Evolutionary conservation across 2,888 invertebrate genomes (phyloP), one percentile per base, ranked within the genome.

Genomic region (Leptinotarsa haldemani): DNA sequence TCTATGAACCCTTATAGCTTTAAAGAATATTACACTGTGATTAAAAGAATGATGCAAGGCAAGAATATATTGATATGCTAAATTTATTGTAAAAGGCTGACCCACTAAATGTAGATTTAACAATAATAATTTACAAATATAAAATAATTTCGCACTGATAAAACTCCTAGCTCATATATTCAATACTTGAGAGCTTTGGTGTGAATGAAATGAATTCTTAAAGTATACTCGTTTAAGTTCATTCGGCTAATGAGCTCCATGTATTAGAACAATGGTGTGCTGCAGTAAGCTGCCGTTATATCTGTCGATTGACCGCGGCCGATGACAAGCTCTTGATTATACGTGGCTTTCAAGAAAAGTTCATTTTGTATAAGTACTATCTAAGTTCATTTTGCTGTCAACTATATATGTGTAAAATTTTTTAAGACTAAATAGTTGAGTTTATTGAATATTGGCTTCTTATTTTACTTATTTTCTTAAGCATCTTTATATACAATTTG

Each of bases 261-360:
- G 74, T 77, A 74, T 78, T 76, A 75, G 77, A 78, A 79, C 78
- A 79, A 73, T 80, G 75, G 80, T 79, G 80, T 80, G 80, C 79
- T 81, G 78, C 79, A 79, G 77, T 63, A 79, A 81, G 78, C 78
- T 78, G 78, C 77, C 77, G 15, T 20, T 73, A 65, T 53, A 72
- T 70, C 61, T 40, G 74, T 70, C 77, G 75, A 40, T 40, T 75
- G 71, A 77, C 66, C 74, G 71, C 69, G 69, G 65, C 73, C n/a
- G n/a, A 61, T 61, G 77, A 80, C 77, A 79, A 78, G 77, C 78
- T 79, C 25, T 78, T 68, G 77, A 67, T 73, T 63, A 78, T 78
- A 75, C 72, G 77, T 75, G 77, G 72, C 52, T 56, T 56, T 52
- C 52, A 50, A 66, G 66, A 56, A 30, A 13, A 48, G 47, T 70